phyloP scores from a whole-genome alignment of 2,113 vertebrate genomes.

The Megalops atlanticus region DNA sequence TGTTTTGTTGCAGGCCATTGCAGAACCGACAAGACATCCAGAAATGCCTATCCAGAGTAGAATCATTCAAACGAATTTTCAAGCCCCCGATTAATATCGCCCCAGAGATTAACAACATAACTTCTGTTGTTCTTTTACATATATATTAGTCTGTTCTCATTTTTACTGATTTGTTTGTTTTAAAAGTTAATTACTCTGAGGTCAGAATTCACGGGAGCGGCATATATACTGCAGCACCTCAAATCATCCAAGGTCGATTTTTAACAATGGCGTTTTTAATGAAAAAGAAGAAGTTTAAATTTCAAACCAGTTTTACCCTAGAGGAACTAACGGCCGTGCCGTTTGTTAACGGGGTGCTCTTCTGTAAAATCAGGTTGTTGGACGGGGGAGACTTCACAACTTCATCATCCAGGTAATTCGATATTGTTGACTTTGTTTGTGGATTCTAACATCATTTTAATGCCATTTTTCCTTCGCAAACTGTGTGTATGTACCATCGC shows the following conservation, averaged over 20 bases:
- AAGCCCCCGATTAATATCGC: conserved; percentile 48
- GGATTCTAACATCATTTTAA: neutral
- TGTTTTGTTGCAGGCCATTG: neutral
- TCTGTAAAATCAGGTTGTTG: conserved; percentile 93
- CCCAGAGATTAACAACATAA: neutral
- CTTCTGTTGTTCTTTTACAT: neutral
- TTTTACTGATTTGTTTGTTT: neutral
- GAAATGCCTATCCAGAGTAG: conserved; percentile 46
- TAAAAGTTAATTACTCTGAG: neutral
- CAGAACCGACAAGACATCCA: neutral
- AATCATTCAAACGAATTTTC: conserved; percentile 39
- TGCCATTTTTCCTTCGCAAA: too few relatives aligned
- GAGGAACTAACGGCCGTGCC: conserved; percentile 93
- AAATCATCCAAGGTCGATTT: neutral
- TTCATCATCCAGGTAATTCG: conserved; percentile 84
- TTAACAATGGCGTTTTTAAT: conserved; percentile 91
- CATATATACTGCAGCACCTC: neutral
- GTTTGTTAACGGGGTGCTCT: conserved; percentile 94
- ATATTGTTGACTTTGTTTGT: neutral
- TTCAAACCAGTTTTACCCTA: conserved; percentile 91
- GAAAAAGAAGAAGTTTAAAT: conserved; percentile 99
- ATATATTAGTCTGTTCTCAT: neutral
- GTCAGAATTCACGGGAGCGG: neutral
- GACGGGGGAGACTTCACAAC: conserved; percentile 90
- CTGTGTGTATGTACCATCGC: too few relatives aligned